These are phyloP conservation scores for Harpagifer antarcticus DNA, from an alignment of 2,797 vertebrate species.

Conservation along the genomic window DNA sequence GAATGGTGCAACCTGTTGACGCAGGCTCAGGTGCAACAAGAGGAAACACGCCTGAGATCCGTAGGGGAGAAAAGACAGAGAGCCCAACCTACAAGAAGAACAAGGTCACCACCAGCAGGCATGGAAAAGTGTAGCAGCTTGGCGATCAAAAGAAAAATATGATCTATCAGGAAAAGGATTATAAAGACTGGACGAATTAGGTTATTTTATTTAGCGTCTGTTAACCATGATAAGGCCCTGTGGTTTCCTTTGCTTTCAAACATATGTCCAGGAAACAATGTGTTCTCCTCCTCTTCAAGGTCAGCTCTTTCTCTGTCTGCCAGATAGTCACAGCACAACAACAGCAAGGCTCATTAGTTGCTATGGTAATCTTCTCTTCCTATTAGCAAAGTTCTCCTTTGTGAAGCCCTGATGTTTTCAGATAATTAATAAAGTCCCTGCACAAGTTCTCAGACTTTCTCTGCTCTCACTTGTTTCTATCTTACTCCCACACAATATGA, in stretches of 20 bases:
- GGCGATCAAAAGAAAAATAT: too few relatives aligned
- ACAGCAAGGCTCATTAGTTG: conserved; percentile 1
- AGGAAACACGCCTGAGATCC: conserved; percentile 51
- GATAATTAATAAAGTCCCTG: background rate
- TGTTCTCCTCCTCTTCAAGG: conserved; percentile 45
- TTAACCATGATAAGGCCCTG: conserved; percentile 46
- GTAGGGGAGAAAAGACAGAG: background rate
- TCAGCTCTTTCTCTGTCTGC: conserved; percentile 26
- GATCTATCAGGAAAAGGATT: background rate
- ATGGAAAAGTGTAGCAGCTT: conserved; percentile 55
- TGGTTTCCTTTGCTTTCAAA: conserved; percentile 54
- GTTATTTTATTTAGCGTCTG: conserved; percentile 28
- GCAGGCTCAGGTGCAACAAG: conserved; percentile 39
- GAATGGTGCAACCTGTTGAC: conserved; percentile 42
- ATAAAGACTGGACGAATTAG: conserved; percentile 1
- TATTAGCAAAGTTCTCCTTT: background rate
- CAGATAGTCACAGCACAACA: conserved; percentile 32
- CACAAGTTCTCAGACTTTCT: background rate
- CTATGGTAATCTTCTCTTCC: conserved; percentile 8
- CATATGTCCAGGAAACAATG: conserved; percentile 59
- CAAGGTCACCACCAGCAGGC: conserved; percentile 24
- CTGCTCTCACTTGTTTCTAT: background rate
- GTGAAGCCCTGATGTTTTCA: background rate
- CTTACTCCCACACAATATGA: background rate
- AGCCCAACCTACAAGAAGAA: conserved; percentile 35